Evolutionary conservation across 1,140 invertebrate species (phyloP), one percentile per base, ranked within the genome.

Genomic region (Sarcophaga peregrina): DNA sequence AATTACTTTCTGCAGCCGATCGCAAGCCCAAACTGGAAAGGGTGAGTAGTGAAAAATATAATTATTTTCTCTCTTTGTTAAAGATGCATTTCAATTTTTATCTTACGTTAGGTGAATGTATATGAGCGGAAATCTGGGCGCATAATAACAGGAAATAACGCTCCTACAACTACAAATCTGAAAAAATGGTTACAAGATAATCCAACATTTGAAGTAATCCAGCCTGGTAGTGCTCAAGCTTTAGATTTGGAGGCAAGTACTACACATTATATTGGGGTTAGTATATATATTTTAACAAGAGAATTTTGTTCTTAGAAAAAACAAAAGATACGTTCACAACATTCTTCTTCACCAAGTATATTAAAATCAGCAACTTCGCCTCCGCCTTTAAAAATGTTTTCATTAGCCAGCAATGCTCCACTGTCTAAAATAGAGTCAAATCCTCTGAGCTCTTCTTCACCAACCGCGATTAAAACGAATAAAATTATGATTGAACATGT

Each of bases 121-220:
- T 94, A 95, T 89, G 96, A 98, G 87, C 93, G 94, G 82, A 94
- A 94, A 88, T 94, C 93, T 54, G 96, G 96, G 8, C 95, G 93
- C 86, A 91, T 96, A 75, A 89, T 97, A 50, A 93, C 94, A 2
- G 96, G 96, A 45, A 91, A 93, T 1, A 94, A 94, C 87, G 96
- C 96, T 74, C 97, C 97, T 6, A 95, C 94, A 17, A 93, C 94
- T 25, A 92, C 93, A 45, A 95, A 95, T 89, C 91, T 98, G 9
- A 94, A 95, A 87, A 91, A 93, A 10, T 98, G 96, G 96, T 91
- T 98, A 8, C 94, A 95, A 88, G 94, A 95, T 83, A 95, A 98
- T 93, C 96, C 96, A 15, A 95, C 94, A 0, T 98, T 94, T 91
- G 95, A 97, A 91, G 94, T 97, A 1, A 92, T 96, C 1, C 92